Percentiles rank a stretch among this genome's conserved stretches.
Evolutionary conservation across 2,888 invertebrate genomes (phyloP).

Genomic region (Drosophila melanosoma): DNA sequence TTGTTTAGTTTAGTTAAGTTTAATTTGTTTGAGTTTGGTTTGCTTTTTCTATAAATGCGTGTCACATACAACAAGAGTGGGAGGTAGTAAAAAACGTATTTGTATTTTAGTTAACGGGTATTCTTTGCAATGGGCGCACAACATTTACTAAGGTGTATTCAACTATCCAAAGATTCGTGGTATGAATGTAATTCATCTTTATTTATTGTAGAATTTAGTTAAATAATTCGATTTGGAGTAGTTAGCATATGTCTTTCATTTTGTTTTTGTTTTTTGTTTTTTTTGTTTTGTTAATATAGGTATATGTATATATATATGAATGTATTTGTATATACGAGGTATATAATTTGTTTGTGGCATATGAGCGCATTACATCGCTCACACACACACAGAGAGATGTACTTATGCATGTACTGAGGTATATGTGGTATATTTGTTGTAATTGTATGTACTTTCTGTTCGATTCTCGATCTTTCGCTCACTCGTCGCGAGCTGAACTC

Average conservation of each 20-base stretch:
- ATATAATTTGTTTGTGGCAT: constrained; percentile 54
- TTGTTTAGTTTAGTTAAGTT: constrained; percentile 47
- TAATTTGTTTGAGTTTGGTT: constrained; percentile 10
- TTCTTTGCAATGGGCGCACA: constrained; percentile 59
- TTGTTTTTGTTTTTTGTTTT: constrained; percentile 23
- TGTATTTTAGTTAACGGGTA: constrained; percentile 32
- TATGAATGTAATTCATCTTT: constrained; percentile 14
- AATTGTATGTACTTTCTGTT: constrained; percentile 78
- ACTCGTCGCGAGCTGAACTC: constrained; percentile 22
- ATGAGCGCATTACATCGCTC: constrained; percentile 26
- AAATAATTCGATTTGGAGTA: constrained; percentile 54
- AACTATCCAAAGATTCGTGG: constrained; percentile 62
- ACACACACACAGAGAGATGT: constrained; percentile 44
- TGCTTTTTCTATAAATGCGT: constrained; percentile 68
- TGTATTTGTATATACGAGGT: constrained; percentile 72
- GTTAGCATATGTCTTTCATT: constrained; percentile 23
- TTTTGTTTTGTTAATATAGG: constrained; percentile 20
- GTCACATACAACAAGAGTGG: constrained; percentile 76
- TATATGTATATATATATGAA: constrained; percentile 52
- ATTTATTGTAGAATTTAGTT: constrained; percentile 71
- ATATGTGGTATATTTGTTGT: constrained; percentile 79
- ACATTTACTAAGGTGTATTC: constrained; percentile 77
- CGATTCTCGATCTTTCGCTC: constrained; percentile 49
- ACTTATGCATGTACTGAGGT: constrained; percentile 80
- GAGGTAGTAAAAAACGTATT: constrained; percentile 76